A percentile compares a stretch with the other conserved stretches of the same genome.
Conservation (phyloP, 2,113 vertebrate species). For the Piaya cayana region DNA sequence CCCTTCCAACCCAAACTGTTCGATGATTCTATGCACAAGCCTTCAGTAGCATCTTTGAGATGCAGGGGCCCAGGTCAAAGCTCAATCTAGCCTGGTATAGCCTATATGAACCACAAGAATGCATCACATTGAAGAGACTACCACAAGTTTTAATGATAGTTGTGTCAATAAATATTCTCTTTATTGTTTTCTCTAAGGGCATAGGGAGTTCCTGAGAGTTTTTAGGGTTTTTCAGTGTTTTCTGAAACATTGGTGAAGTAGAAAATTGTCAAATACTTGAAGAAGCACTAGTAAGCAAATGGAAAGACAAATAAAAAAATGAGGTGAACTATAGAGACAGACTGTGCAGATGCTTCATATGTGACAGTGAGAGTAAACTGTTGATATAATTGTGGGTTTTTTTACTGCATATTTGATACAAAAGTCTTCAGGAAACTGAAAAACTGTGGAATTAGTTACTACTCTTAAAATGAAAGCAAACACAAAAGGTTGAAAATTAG, state of each 20-base stretch:
- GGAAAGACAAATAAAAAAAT: background rate
- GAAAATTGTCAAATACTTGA: background rate
- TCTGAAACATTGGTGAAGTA: background rate
- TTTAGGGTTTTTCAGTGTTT: background rate
- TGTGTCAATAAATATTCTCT: background rate
- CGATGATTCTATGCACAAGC: no score
- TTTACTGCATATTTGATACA: background rate
- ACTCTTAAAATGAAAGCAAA: background rate
- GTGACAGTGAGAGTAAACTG: background rate
- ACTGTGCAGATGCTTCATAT: background rate
- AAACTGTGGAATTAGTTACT: background rate
- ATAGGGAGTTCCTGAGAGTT: background rate
- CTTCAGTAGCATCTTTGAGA: background rate
- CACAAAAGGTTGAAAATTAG: background rate
- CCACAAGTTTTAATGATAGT: background rate
- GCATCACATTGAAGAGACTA: background rate
- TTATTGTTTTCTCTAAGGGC: background rate
- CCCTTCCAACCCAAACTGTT: no score
- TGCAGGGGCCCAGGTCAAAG: background rate
- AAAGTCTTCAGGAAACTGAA: background rate
- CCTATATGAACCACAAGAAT: background rate
- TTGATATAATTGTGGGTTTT: background rate
- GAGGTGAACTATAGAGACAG: background rate
- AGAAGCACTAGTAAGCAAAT: background rate
- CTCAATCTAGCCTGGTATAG: background rate